These are phyloP conservation scores for Dermatophagoides farinae DNA, from an alignment of 1,140 invertebrate species.

Conservation along the genomic window DNA sequence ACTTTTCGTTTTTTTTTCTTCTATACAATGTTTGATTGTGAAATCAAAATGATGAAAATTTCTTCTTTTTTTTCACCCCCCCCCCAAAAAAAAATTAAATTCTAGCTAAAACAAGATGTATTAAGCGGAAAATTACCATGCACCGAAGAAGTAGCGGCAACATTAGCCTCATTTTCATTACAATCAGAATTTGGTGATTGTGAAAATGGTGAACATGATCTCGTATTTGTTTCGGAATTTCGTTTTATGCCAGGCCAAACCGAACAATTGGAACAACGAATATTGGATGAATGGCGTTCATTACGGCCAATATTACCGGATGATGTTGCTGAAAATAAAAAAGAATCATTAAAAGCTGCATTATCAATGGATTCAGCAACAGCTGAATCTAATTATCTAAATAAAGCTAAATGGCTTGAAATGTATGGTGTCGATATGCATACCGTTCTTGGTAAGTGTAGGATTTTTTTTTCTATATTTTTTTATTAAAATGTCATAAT, in stretches of 20 bases:
- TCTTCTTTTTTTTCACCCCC: constrained; percentile 30
- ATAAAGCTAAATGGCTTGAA: constrained; percentile 59
- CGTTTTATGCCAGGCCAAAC: constrained; percentile 81
- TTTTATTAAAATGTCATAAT: neutral
- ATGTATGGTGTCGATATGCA: constrained; percentile 65
- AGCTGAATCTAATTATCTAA: constrained; percentile 49
- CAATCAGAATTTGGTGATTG: constrained; percentile 97
- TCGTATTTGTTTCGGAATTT: constrained; percentile 90
- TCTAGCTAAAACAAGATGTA: constrained; percentile 84
- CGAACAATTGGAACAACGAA: constrained; percentile 62
- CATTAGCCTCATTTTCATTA: constrained; percentile 74
- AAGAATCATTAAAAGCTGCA: constrained; percentile 1
- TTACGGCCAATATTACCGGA: constrained; percentile 30
- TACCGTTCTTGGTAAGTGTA: constrained; percentile 40
- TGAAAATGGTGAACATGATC: constrained; percentile 63
- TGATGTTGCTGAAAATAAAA: neutral
- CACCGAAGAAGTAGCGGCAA: constrained; percentile 64
- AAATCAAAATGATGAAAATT: neutral
- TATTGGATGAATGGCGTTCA: constrained; percentile 68
- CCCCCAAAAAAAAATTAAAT: too few relatives aligned
- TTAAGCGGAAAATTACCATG: constrained; percentile 69
- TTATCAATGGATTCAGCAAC: constrained; percentile 31
- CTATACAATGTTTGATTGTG: neutral
- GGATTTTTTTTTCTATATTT: too few relatives aligned
- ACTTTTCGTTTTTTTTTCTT: neutral